Evolutionary conservation across 2,888 invertebrate species (phyloP).

Genomic region (Syritta pipiens): DNA sequence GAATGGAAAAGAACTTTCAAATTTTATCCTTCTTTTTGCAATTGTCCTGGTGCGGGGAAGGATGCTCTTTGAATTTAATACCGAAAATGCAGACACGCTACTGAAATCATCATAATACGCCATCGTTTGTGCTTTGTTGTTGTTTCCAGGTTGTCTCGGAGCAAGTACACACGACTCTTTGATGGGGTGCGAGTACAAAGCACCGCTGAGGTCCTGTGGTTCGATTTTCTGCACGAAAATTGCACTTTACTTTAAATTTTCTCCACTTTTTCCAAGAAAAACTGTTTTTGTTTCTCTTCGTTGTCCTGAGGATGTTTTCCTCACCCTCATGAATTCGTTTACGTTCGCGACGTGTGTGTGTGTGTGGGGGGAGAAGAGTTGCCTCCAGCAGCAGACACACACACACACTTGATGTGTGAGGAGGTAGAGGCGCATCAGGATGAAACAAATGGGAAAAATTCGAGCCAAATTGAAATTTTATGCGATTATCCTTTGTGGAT

Average conservation of each 20-base stretch:
- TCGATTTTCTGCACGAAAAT: slow-evolving; percentile 44
- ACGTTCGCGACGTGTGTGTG: too few relatives aligned
- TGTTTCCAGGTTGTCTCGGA: too few relatives aligned
- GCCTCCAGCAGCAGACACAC: too few relatives aligned
- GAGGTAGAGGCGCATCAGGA: too few relatives aligned
- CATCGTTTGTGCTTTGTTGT: slow-evolving; percentile 33
- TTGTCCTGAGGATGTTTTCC: slow-evolving; percentile 46
- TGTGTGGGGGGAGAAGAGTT: too few relatives aligned
- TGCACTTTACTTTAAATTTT: slow-evolving; percentile 60
- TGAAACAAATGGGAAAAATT: slow-evolving; percentile 26
- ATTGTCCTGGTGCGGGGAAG: too few relatives aligned
- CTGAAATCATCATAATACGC: slow-evolving; percentile 45
- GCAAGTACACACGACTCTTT: too few relatives aligned
- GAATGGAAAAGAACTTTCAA: too few relatives aligned
- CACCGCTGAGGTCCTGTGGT: too few relatives aligned
- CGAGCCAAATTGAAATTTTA: slow-evolving; percentile 62
- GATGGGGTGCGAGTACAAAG: too few relatives aligned
- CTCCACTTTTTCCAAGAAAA: slow-evolving; percentile 24
- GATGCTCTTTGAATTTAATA: slow-evolving; percentile 49
- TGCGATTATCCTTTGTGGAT: slow-evolving; percentile 55
- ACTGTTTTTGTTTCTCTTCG: too few relatives aligned
- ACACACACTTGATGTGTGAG: slow-evolving; percentile 3
- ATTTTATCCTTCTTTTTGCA: too few relatives aligned
- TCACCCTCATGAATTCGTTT: slow-evolving; percentile 15
- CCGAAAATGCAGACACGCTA: slow-evolving; percentile 32